Evolutionary conservation across 2,113 vertebrate genomes (phyloP).

Genomic region (Salvelinus fontinalis): DNA sequence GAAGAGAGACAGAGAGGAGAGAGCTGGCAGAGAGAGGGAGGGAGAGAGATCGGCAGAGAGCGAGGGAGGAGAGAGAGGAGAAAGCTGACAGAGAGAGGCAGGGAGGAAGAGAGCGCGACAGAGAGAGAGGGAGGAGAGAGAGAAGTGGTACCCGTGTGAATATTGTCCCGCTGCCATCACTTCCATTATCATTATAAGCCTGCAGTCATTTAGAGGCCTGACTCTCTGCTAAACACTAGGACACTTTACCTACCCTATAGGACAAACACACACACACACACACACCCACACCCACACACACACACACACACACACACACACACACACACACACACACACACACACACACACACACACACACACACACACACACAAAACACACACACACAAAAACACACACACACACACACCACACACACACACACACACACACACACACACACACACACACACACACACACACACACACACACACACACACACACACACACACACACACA

Average conservation of each 20-base stretch:
- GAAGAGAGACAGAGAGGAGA: slow-evolving; percentile 14
- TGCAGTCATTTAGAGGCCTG: slow-evolving; percentile 56
- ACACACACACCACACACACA: slow-evolving; percentile 14
- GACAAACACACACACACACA: not conserved
- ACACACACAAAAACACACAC: slow-evolving; percentile 14
- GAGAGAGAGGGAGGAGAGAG: not conserved
- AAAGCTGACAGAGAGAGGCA: slow-evolving; percentile 8
- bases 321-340: not conserved
- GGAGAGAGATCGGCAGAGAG: not conserved
- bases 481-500: not conserved
- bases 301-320: not conserved
- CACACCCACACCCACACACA: not conserved
- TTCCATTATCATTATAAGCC: slow-evolving; percentile 69
- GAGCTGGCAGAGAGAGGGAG: slow-evolving; percentile 9
- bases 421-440: not conserved
- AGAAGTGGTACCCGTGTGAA: slow-evolving; percentile 33
- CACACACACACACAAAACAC: not conserved
- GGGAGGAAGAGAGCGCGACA: slow-evolving; percentile 7
- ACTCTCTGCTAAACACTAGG: slow-evolving; percentile 46
- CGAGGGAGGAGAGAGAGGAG: slow-evolving; percentile 23
- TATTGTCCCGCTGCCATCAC: slow-evolving; percentile 67
- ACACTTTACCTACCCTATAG: slow-evolving; percentile 3
- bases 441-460: not conserved
- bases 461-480: not conserved
- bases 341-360: not conserved